Percentiles rank a stretch among this genome's conserved stretches.
phyloP scores from a whole-genome alignment of 2,888 invertebrate species.

The Rotaria macrura region DNA sequence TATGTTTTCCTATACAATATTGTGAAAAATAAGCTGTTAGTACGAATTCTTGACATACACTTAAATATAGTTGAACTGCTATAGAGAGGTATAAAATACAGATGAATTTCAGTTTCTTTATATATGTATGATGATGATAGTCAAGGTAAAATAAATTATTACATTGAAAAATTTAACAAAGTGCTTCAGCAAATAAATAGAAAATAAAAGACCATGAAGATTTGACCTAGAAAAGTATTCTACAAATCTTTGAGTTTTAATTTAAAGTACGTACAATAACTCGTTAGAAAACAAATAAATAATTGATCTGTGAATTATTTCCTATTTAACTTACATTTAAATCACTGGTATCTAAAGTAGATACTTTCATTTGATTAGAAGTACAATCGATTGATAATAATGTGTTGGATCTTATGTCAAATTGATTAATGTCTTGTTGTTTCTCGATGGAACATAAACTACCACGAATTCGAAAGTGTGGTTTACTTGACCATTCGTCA shows the following conservation, averaged over 20 bases:
- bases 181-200: not conserved
- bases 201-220: not conserved
- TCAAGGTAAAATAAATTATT: no score
- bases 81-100: no score
- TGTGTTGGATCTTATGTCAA: not conserved
- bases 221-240: not conserved
- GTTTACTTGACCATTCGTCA: constrained; percentile 1
- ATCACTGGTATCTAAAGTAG: not conserved
- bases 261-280: not conserved
- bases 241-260: not conserved
- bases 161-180: no score
- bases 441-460: not conserved
- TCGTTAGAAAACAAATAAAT: not conserved
- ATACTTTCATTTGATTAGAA: not conserved
- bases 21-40: no score
- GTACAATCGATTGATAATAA: not conserved
- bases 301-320: not conserved
- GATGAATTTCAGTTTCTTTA: no score
- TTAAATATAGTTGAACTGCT: no score
- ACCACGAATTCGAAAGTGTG: constrained; percentile 7
- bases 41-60: no score
- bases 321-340: not conserved
- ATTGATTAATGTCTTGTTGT: not conserved
- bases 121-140: no score
- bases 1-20: no score